Conservation (phyloP, 2,888 invertebrate genomes). For the Megaustenia siamemsis region DNA sequence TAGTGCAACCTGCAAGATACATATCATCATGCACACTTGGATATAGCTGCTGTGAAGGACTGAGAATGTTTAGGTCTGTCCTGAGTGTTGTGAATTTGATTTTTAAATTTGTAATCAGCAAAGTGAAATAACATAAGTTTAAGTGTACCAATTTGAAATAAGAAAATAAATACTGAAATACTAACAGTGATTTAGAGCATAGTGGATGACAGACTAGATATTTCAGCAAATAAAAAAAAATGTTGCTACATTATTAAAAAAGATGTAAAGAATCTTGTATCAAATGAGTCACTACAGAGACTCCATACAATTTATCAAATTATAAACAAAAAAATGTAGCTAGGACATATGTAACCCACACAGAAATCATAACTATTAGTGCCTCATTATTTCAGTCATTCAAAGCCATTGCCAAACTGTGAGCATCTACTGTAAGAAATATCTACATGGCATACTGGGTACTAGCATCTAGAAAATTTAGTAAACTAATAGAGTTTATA, state of each 20-base stretch:
- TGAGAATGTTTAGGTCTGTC: no score
- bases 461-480: conserved; percentile 22
- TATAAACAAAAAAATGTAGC: neutral
- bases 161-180: no score
- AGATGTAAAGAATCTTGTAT: neutral
- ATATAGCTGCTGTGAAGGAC: no score
- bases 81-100: no score
- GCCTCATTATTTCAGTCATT: neutral
- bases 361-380: conserved; percentile 13
- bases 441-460: neutral
- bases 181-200: no score
- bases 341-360: neutral
- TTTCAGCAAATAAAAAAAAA: no score
- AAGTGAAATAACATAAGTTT: no score
- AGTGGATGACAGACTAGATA: no score
- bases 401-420: conserved; percentile 21
- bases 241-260: neutral
- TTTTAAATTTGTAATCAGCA: no score
- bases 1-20: no score
- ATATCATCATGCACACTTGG: no score
- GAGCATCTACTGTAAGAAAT: neutral
- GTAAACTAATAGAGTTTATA: conserved; percentile 28
- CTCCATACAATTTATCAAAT: neutral
- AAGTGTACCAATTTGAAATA: no score
- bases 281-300: neutral